Percentiles rank a stretch among this genome's conserved stretches.
Evolutionary conservation across 2,797 vertebrate genomes (phyloP).

Genomic region (Neolamprologus multifasciatus): DNA sequence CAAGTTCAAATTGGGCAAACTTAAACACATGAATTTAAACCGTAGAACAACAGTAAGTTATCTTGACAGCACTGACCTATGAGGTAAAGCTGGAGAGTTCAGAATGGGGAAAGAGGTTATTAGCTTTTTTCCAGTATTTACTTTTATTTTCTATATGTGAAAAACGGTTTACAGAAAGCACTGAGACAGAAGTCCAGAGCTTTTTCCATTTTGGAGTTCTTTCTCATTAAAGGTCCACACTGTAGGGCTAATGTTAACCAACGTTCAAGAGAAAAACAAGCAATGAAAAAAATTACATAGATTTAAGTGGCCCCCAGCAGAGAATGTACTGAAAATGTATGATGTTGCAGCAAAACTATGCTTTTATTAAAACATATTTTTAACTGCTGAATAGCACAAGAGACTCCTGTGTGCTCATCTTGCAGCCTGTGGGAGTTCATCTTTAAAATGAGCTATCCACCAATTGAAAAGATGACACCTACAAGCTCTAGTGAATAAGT

Average conservation of each 20-base stretch:
- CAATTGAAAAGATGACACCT: conserved; percentile 50
- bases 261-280: background rate
- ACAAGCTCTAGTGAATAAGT: conserved; percentile 28
- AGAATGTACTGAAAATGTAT: background rate
- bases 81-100: background rate
- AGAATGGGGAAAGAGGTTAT: background rate
- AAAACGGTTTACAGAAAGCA: background rate
- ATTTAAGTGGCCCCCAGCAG: background rate
- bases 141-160: background rate
- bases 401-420: background rate
- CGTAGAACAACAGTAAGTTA: background rate
- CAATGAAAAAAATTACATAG: background rate
- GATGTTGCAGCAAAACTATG: background rate
- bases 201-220: background rate
- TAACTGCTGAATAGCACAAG: background rate
- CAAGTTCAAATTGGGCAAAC: background rate
- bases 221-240: background rate
- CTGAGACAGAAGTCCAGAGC: background rate
- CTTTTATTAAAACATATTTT: background rate
- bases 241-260: background rate
- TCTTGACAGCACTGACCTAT: background rate
- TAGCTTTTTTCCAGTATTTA: background rate
- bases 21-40: background rate
- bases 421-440: conserved; percentile 20
- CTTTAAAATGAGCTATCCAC: conserved; percentile 40